Evolutionary conservation across 2,113 vertebrate species (phyloP), one percentile per base, ranked within the genome.

Genomic region (Thalassoma bifasciatum): DNA sequence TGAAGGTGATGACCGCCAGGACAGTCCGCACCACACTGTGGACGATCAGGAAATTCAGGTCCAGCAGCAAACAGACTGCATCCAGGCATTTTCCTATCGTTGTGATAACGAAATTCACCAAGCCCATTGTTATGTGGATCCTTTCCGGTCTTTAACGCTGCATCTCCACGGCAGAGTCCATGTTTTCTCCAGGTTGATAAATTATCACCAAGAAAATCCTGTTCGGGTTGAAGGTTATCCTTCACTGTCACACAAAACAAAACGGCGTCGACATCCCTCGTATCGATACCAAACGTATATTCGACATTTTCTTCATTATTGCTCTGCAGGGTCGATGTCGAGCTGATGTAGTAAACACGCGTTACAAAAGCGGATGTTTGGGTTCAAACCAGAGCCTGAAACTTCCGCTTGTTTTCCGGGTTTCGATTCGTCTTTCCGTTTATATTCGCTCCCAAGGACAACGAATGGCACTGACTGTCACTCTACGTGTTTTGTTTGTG

Each of bases 41-140:
- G 24, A 98, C 95, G 6, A 97, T 71, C 77, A 96, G 77, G 67
- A 97, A 98, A 81, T 98, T 96, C 51, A 99, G 42, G 79, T 98
- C 97, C 91, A 99, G 83, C 75, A 98, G 56, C 49, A 99, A 84
- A 5, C 93, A 84, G 46, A 95, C 72, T 37, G 95, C 75, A 65
- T 98, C 96, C 81, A 97, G 66, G 49, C 92, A 91, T 88, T 93
- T 90, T 34, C 93, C 94, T 59, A 96, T 73, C 9, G 93, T 92
- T 52, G 93, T 93, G 50, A 98, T 86, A 2, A 97, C 61, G 50
- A 94, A 52, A 83, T 94, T 91, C 73, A 98, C 74, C 69, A 94
- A 86, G 77, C 95, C 96, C 96, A 97, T 98, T 75, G 52, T 63
- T 53, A 17, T 16, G 21, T 60, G 8, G 37, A 60, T 58, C 21